A percentile compares a stretch with the other conserved stretches of the same genome.
Evolutionary conservation across 1,140 invertebrate genomes (phyloP).

Genomic region (Euschistus heros): DNA sequence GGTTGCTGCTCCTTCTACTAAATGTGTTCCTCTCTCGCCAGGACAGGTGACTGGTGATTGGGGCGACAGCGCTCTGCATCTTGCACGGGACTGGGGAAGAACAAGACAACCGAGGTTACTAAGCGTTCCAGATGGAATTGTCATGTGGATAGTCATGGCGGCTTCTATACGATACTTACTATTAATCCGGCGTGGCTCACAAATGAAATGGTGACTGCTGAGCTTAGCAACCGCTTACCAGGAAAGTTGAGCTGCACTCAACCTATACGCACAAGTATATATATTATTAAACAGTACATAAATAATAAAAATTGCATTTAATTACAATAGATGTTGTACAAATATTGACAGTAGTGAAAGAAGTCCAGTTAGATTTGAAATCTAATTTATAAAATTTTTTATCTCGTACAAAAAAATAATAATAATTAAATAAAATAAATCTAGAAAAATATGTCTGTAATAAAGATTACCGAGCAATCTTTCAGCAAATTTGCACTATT

Average conservation of each 20-base stretch:
- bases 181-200: slow-evolving; percentile 25
- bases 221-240: slow-evolving; percentile 25
- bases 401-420: no score
- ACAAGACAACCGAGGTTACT: slow-evolving; percentile 1
- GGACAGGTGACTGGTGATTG: slow-evolving; percentile 20
- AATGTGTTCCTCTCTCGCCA: slow-evolving; percentile 24
- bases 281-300: no score
- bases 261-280: slow-evolving; percentile 13
- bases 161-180: slow-evolving; percentile 11
- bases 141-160: not conserved
- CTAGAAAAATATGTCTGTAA: no score
- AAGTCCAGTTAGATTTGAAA: no score
- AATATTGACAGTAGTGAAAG: no score
- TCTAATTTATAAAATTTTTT: no score
- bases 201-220: slow-evolving; percentile 26
- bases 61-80: slow-evolving; percentile 18
- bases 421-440: no score
- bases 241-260: slow-evolving; percentile 25
- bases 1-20: not conserved
- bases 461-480: no score
- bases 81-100: slow-evolving; percentile 25
- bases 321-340: no score
- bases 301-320: no score
- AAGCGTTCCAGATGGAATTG: not conserved
- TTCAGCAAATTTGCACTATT: no score